phyloP scores from a whole-genome alignment of 2,113 vertebrate species.

The Lagenorhynchus albirostris region DNA sequence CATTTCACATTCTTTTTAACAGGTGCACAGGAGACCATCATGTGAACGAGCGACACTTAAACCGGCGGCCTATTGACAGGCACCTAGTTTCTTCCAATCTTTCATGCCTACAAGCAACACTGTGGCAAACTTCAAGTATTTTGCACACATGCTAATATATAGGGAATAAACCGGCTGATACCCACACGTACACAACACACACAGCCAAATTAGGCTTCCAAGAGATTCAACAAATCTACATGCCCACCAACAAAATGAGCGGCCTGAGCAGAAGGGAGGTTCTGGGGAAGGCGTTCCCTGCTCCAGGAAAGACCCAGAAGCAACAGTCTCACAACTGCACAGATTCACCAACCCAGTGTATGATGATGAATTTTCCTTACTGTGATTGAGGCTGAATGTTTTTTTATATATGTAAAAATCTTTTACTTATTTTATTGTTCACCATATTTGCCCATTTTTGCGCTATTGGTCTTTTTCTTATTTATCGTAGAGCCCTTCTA shows the following conservation, averaged over 20 bases:
- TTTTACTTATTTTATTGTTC: neutral
- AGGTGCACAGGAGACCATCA: neutral
- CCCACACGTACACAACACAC: no score
- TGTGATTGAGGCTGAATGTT: neutral
- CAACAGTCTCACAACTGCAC: no score
- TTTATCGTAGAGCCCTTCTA: neutral
- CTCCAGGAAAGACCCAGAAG: no score
- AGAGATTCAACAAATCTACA: neutral
- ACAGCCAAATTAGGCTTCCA: neutral
- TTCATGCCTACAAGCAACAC: neutral
- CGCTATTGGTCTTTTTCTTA: neutral
- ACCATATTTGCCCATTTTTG: neutral
- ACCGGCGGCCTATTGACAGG: neutral
- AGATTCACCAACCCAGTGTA: neutral
- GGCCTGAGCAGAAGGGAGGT: neutral
- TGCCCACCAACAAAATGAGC: neutral
- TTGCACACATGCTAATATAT: neutral
- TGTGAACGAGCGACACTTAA: fast-evolving
- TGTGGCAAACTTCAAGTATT: neutral
- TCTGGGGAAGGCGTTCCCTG: no score
- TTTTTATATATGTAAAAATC: neutral
- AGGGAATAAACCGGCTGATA: fast-evolving
- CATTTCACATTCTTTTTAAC: neutral
- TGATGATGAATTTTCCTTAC: fast-evolving
- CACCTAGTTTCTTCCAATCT: no score